Conservation (phyloP, 2,113 vertebrate genomes). For the Odontesthes bonariensis region DNA sequence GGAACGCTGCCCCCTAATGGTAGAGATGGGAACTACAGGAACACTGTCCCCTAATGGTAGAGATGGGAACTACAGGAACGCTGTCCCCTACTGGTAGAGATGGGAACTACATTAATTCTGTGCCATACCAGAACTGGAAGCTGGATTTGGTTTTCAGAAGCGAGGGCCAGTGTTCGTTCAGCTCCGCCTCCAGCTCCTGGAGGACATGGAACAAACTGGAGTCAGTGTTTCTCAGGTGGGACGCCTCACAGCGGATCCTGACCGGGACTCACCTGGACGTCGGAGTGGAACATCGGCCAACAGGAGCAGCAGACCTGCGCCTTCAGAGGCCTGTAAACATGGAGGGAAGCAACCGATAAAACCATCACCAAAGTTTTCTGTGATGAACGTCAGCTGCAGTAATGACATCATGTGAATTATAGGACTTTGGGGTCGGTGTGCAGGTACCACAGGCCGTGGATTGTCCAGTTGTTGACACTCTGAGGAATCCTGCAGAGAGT, state of each 20-base stretch:
- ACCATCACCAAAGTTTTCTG: neutral
- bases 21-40: too few species aligned
- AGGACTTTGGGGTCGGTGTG: too few species aligned
- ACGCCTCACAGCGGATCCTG: too few species aligned
- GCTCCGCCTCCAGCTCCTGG: conserved; percentile 73
- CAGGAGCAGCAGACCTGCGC: conserved; percentile 64
- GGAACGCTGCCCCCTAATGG: neutral
- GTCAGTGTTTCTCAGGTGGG: neutral
- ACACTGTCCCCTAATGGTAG: neutral
- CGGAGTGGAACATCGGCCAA: conserved; percentile 79
- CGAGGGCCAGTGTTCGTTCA: conserved; percentile 74
- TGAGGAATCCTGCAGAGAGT: conserved; percentile 70
- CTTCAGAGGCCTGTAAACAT: conserved; percentile 59
- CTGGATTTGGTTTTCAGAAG: conserved; percentile 57
- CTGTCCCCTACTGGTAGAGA: neutral
- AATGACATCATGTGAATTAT: neutral
- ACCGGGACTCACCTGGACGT: conserved; percentile 72
- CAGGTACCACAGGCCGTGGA: conserved; percentile 81
- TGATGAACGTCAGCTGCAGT: neutral
- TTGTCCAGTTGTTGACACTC: conserved; percentile 75
- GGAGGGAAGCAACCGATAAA: neutral
- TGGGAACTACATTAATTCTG: neutral
- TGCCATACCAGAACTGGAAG: conserved; percentile 78
- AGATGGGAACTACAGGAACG: neutral
- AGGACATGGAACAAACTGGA: neutral